These are phyloP conservation scores for Neodiprion virginianus DNA, from an alignment of 1,140 invertebrate genomes.

Conservation along the genomic window DNA sequence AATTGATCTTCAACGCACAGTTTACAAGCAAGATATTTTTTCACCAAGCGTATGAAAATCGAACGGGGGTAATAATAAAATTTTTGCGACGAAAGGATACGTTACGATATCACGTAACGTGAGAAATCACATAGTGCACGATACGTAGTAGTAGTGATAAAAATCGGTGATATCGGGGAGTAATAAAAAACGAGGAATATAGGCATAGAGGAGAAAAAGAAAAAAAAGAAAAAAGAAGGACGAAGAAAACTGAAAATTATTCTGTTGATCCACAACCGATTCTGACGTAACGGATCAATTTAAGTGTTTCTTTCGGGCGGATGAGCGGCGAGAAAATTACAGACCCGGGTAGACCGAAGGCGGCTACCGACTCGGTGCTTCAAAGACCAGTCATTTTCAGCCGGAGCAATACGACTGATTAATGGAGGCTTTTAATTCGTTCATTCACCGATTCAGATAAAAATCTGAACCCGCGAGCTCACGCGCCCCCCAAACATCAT, in stretches of 20 bases:
- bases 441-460: constrained; percentile 42
- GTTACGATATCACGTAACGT: too few relatives aligned
- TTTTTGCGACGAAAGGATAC: too few relatives aligned
- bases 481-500: too few relatives aligned
- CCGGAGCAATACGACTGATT: constrained; percentile 43
- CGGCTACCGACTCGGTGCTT: constrained; percentile 30
- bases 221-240: neutral
- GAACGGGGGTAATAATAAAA: too few relatives aligned
- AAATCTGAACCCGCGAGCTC: neutral
- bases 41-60: too few relatives aligned
- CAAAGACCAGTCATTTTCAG: constrained; percentile 48
- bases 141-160: too few relatives aligned
- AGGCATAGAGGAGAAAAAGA: neutral
- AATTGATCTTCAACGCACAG: too few relatives aligned
- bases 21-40: too few relatives aligned
- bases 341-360: constrained; percentile 37
- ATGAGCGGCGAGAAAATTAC: constrained; percentile 54
- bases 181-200: neutral
- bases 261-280: neutral
- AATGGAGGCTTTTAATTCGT: constrained; percentile 52
- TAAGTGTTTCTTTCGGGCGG: constrained; percentile 5
- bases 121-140: too few relatives aligned
- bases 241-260: neutral
- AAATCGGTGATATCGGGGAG: neutral
- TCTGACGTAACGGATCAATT: constrained; percentile 7